A percentile compares a stretch with the other conserved stretches of the same genome.
Evolutionary conservation across 2,888 invertebrate species (phyloP).

Genomic region (Netelia fuscicornis): DNA sequence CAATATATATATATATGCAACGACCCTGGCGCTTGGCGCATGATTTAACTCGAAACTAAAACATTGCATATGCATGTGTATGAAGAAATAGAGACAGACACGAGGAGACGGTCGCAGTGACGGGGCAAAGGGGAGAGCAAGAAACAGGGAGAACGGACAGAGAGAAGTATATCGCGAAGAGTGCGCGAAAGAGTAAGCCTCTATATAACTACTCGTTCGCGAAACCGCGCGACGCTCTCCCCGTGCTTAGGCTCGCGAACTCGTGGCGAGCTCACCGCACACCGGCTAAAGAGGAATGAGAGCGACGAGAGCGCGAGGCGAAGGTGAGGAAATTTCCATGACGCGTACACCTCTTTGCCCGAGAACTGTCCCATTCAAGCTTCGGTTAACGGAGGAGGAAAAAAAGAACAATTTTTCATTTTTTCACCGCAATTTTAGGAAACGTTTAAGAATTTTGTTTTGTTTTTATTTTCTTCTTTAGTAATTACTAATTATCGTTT

Average conservation of each 20-base stretch:
- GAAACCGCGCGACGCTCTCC: background rate
- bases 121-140: background rate
- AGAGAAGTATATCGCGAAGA: background rate
- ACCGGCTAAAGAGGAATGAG: constrained; percentile 5
- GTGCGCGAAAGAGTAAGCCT: background rate
- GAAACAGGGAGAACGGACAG: background rate
- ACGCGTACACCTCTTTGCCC: constrained; percentile 29
- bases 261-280: background rate
- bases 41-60: background rate
- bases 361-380: background rate
- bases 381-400: background rate
- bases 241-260: constrained; percentile 10
- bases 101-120: background rate
- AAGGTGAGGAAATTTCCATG: constrained; percentile 66
- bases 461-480: background rate
- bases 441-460: background rate
- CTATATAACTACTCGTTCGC: background rate
- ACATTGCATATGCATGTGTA: constrained; percentile 10
- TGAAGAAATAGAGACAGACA: background rate
- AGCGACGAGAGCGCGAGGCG: background rate
- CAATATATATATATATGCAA: background rate
- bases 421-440: background rate
- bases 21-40: constrained; percentile 7
- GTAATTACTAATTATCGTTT: background rate
- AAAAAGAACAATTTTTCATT: background rate